Evolutionary conservation across 2,888 invertebrate genomes (phyloP).

Genomic region (Dynastes tityus): DNA sequence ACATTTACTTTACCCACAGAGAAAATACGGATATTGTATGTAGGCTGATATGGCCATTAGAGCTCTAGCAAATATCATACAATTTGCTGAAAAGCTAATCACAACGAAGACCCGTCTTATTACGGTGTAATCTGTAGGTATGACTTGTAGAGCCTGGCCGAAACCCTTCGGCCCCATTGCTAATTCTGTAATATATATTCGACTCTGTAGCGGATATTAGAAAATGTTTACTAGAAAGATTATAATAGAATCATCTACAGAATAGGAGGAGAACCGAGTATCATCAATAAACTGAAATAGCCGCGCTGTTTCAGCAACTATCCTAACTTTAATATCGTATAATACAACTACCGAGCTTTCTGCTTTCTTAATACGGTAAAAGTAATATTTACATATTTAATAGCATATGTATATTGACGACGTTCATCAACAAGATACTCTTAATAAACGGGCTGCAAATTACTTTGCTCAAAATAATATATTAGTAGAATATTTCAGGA

Average conservation of each 20-base stretch:
- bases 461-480: too few species aligned
- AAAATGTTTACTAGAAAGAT: slow-evolving; percentile 37
- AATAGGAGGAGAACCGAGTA: background rate
- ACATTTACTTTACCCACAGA: too few species aligned
- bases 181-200: slow-evolving; percentile 27
- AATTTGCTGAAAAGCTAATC: slow-evolving; percentile 58
- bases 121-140: slow-evolving; percentile 56
- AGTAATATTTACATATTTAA: too few species aligned
- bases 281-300: background rate
- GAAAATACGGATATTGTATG: too few species aligned
- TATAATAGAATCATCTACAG: background rate
- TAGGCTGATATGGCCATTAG: background rate
- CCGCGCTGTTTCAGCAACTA: background rate
- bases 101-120: slow-evolving; percentile 54
- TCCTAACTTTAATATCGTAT: too few species aligned
- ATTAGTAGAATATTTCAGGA: too few species aligned
- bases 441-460: too few species aligned
- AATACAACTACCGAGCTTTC: too few species aligned
- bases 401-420: too few species aligned
- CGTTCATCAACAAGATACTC: too few species aligned
- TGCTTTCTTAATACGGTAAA: too few species aligned
- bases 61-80: slow-evolving; percentile 51
- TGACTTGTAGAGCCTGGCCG: slow-evolving; percentile 38
- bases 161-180: slow-evolving; percentile 37
- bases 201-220: slow-evolving; percentile 29